Conservation (phyloP, 2,113 vertebrate genomes). For the Plecturocebus donacophilus region DNA sequence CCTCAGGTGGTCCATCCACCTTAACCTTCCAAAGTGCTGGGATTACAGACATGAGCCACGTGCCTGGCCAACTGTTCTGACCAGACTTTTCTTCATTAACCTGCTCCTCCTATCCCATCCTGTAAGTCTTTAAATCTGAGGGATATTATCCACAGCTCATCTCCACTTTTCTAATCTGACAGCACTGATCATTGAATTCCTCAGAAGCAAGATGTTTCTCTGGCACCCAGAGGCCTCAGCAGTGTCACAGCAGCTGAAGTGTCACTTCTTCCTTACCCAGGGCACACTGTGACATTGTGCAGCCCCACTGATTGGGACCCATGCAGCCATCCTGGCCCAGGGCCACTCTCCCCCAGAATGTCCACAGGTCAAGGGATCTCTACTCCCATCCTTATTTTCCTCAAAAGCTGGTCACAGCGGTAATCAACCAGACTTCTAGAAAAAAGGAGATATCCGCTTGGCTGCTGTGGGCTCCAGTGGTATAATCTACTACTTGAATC, state of each 20-base stretch:
- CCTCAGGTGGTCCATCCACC: too few species aligned
- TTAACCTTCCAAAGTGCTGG: neutral
- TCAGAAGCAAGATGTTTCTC: neutral
- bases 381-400: neutral
- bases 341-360: neutral
- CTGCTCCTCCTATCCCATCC: neutral
- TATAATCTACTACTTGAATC: neutral
- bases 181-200: neutral
- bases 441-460: neutral
- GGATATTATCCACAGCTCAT: neutral
- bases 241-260: neutral
- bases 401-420: neutral
- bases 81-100: neutral
- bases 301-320: neutral
- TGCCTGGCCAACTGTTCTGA: neutral
- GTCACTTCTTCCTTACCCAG: too few species aligned
- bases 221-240: neutral
- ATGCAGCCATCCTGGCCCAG: neutral
- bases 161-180: neutral
- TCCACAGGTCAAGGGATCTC: neutral
- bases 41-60: neutral
- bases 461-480: neutral
- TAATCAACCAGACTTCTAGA: neutral
- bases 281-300: neutral
- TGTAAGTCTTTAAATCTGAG: neutral